Conservation (phyloP, 1,140 invertebrate genomes). For the Rhizoglyphus robini region DNA sequence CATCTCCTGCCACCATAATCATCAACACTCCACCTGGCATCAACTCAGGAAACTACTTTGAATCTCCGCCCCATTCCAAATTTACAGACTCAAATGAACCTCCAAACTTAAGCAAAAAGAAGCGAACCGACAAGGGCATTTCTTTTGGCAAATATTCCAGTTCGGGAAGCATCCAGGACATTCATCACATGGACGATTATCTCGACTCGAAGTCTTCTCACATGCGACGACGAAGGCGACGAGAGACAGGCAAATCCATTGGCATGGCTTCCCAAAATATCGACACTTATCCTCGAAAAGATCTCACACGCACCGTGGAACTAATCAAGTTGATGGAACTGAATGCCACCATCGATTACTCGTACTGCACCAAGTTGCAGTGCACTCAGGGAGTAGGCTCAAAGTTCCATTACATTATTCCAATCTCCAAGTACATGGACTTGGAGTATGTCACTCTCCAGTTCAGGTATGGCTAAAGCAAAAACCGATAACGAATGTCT, state of each 20-base stretch:
- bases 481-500: no score
- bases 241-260: conserved; percentile 15
- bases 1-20: neutral
- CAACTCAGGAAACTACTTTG: neutral
- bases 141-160: neutral
- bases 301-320: conserved; percentile 24
- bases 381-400: conserved; percentile 24
- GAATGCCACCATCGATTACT: conserved; percentile 25
- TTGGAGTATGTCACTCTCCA: conserved; percentile 27
- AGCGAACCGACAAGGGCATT: neutral
- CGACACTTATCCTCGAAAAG: conserved; percentile 8
- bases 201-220: neutral
- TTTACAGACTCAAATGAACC: neutral
- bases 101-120: neutral
- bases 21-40: neutral
- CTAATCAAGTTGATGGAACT: conserved; percentile 24
- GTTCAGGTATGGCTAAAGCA: conserved; percentile 24
- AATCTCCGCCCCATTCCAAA: neutral
- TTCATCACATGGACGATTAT: conserved; percentile 12
- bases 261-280: neutral
- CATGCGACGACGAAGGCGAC: neutral
- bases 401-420: conserved; percentile 24
- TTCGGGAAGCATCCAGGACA: neutral
- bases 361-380: conserved; percentile 25
- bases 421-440: conserved; percentile 26